A percentile compares a stretch with the other conserved stretches of the same genome.
These are phyloP conservation scores for Matsumurasca onukii DNA, from an alignment of 1,140 invertebrate genomes.

Conservation along the genomic window DNA sequence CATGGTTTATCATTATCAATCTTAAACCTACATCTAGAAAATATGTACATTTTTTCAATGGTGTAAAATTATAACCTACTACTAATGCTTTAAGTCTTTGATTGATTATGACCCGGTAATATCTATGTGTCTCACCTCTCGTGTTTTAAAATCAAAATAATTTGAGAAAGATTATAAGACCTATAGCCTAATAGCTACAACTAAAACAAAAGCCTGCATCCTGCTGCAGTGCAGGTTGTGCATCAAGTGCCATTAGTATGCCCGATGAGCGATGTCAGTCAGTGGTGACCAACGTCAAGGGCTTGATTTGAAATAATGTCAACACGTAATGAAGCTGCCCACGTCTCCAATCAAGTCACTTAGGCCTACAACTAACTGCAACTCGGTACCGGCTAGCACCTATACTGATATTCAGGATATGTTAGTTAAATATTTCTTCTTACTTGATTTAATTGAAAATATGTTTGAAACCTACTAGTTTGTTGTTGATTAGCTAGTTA, in stretches of 20 bases:
- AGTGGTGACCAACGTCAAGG: slow-evolving; percentile 9
- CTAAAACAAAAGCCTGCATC: slow-evolving; percentile 2
- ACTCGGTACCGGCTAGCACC: background rate
- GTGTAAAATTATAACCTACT: too few relatives aligned
- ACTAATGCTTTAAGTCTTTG: too few relatives aligned
- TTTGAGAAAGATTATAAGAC: too few relatives aligned
- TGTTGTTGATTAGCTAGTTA: background rate
- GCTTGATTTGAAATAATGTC: slow-evolving; percentile 14
- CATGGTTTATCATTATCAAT: too few relatives aligned
- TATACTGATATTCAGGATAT: background rate
- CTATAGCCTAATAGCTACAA: background rate
- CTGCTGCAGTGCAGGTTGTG: background rate
- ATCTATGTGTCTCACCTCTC: too few relatives aligned
- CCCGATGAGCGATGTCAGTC: too few relatives aligned
- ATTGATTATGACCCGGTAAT: too few relatives aligned
- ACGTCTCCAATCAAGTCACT: slow-evolving; percentile 7
- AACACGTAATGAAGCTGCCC: slow-evolving; percentile 20
- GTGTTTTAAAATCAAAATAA: too few relatives aligned
- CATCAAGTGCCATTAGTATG: slow-evolving; percentile 19
- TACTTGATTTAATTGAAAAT: background rate
- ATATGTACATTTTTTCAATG: too few relatives aligned
- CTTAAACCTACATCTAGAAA: too few relatives aligned
- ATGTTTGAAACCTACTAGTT: background rate
- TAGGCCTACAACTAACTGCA: background rate
- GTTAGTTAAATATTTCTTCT: too few relatives aligned